These are phyloP conservation scores for Otus sunia DNA, from an alignment of 2,113 vertebrate species.

Conservation along the genomic window DNA sequence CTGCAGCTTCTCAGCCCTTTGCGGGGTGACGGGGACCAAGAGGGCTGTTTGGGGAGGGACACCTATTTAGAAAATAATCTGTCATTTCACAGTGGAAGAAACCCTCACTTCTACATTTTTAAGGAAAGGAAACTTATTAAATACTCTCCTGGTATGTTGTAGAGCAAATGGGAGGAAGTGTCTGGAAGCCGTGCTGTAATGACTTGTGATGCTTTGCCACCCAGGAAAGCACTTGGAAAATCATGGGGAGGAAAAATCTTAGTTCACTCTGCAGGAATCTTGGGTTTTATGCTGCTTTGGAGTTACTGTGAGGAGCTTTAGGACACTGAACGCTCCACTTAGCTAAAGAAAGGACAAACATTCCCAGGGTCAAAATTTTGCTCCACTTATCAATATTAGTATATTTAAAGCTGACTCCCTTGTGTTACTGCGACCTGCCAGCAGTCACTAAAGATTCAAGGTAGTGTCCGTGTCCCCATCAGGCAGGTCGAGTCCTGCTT, in stretches of 20 bases:
- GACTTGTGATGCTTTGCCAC: background rate
- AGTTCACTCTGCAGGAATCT: background rate
- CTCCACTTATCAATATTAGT: background rate
- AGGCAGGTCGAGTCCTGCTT: background rate
- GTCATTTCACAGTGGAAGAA: background rate
- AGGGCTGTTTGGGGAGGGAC: background rate
- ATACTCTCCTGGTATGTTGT: background rate
- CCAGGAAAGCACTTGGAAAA: background rate
- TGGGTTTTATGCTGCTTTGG: background rate
- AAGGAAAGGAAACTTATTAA: background rate
- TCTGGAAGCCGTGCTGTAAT: background rate
- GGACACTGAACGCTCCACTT: background rate
- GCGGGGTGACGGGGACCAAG: fast-evolving
- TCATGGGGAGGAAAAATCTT: background rate
- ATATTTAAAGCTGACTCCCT: background rate
- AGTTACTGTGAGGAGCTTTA: background rate
- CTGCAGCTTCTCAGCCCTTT: background rate
- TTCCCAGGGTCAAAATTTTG: background rate
- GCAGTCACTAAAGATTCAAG: too few species aligned
- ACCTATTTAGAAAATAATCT: background rate
- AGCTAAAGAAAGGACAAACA: background rate
- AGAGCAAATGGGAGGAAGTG: background rate
- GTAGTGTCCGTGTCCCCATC: fast-evolving
- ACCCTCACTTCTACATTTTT: background rate
- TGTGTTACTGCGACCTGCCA: background rate